Evolutionary conservation across 2,888 invertebrate genomes (phyloP), one percentile per base, ranked within the genome.

Genomic region (Dendrolimus pini): DNA sequence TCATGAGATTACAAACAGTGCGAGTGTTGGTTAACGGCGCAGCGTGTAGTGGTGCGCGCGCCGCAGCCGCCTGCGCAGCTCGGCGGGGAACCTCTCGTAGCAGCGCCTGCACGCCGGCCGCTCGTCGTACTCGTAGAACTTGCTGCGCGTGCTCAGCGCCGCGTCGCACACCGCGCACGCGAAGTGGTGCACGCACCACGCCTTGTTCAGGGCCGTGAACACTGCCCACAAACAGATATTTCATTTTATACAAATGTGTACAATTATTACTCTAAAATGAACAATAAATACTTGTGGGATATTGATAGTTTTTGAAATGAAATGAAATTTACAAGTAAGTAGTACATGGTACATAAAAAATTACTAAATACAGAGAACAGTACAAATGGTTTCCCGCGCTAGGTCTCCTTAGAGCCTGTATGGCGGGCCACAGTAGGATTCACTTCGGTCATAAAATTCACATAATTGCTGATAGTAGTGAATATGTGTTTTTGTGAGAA

Each of bases 161-260:
- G 96, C 95, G 87, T 99, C 99, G 89, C 99, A 99, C 65, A 98
- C 94, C 6, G 98, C 95, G 85, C 99, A 99, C 56, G 98, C 97
- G 86, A 99, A 99, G 89, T 99, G 99, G 82, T 99, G 96, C 57
- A 98, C 97, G 86, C 99, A 99, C 99, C 99, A 99, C 54, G 98
- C 98, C 90, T 99, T 99, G 90, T 99, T 99, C 79, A 99, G 91
- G 53, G 99, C 99, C 64, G 98, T 98, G 87, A 99, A 99, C 59
- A 98, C 98, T 98, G 88, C 47, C 56, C 54, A 9, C 47, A 53
- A 41, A 58, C 42, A 56, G 14, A n/a, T n/a, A n/a, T n/a, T n/a
- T n/a, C n/a, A n/a, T n/a, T n/a, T n/a, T n/a, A n/a, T n/a, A 60
- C 41, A 9, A 2, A 47, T 8, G 2, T 12, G 10, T 41, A 8